Base-by-base conservation (phyloP, 2,888 invertebrate species). In the Opisthograptis luteolata region DNA sequence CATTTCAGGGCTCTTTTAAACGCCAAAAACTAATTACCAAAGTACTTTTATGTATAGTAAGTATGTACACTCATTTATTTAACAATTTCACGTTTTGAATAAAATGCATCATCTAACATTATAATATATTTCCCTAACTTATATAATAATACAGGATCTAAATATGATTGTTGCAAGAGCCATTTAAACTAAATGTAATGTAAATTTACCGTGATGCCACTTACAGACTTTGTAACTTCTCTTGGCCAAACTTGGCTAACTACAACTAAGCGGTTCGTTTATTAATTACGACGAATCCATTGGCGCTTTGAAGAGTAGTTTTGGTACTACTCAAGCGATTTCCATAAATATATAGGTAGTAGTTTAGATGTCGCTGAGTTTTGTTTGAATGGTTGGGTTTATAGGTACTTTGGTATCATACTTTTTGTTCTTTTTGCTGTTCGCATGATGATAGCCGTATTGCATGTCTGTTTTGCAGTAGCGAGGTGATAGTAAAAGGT, bases 381-480 rank as follows among this genome's bases (percentile, higher is more conserved):
- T 50, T 54, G 54, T 58, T 58, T 52, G 50, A 55, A 28, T 49
- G 25, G 35, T 37, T 34, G 12, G 43, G 24, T 41, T 41, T 40
- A 27, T 8, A 39, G 48, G 53, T 30, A 36, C 43, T 52, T 43
- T 32, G 47, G 43, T 48, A 49, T 51, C 42, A 31, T 5, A 41
- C 48, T 49, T 58, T 48, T 60, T 44, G 50, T 51, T 51, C 51
- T 37, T 48, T 53, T 58, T 50, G 47, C 57, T 47, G 28, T 4
- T 43, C 42, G 49, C 45, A 49, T 53, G 46, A 45, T 57, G 46
- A 58, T 60, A 56, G 45, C 56, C 42, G 50, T 39, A 22, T 57
- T 50, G 53, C 60, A 54, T 61, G 60, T 45, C 56, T 58, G 73
- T 72, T 75, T 69, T 62, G 60, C 45, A 48, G n/a, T n/a, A n/a